These are phyloP conservation scores for Scopus umbretta DNA, from an alignment of 2,113 vertebrate genomes.

Conservation along the genomic window DNA sequence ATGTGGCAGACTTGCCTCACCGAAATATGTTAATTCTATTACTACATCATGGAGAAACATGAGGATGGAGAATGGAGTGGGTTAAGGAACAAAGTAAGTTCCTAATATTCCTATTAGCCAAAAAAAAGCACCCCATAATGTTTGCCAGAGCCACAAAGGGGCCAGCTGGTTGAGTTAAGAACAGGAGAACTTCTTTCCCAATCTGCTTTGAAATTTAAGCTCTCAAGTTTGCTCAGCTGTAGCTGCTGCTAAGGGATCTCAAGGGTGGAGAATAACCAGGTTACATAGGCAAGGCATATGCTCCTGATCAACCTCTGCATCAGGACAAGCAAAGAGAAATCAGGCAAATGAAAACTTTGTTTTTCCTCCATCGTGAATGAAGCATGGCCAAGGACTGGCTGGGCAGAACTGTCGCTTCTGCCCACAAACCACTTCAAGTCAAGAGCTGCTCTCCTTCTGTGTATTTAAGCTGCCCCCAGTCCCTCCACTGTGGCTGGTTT, in stretches of 20 bases:
- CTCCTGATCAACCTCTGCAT: background rate
- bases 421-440: background rate
- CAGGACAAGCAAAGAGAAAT: background rate
- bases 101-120: background rate
- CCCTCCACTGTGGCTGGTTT: background rate
- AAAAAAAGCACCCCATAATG: background rate
- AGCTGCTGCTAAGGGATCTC: background rate
- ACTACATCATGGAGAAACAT: background rate
- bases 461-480: background rate
- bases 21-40: slow-evolving; percentile 18
- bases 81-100: slow-evolving; percentile 44
- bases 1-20: background rate
- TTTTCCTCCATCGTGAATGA: background rate
- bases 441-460: background rate
- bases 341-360: background rate
- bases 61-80: background rate
- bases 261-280: background rate
- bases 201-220: background rate
- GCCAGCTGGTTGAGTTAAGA: background rate
- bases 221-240: background rate
- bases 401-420: background rate
- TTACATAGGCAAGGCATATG: background rate
- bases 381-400: background rate
- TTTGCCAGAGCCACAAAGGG: background rate
- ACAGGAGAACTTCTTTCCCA: background rate